Base-by-base conservation (phyloP, 2,113 vertebrate genomes). In the Chitala chitala region DNA sequence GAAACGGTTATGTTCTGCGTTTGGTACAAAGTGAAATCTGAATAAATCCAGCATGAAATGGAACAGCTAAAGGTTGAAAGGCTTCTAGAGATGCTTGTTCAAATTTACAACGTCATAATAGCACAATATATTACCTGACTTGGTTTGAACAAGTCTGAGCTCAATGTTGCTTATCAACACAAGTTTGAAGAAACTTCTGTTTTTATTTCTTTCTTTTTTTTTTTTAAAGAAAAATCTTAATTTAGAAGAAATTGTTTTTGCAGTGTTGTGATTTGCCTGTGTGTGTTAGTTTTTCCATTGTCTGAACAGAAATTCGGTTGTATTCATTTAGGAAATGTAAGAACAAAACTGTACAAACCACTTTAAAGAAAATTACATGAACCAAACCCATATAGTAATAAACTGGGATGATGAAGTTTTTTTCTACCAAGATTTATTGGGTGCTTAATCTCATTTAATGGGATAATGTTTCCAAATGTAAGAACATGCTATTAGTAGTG, bases 331-430 rank as follows among this genome's bases (percentile, higher is more conserved):
- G 44, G n/a, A 63, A 48, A 59, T 48, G 58, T 61, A 69, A 69
- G 65, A 26, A 29, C 44, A 68, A 56, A 44, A 9, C n/a, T 61
- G 15, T 31, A 50, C 22, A 5, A 72, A 59, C 24, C 13, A 7
- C 26, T 68, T 73, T 58, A 3, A 31, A 72, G 33, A 29, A 73
- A 51, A 44, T 73, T 15, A 63, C 64, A 44, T 73, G 42, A 59
- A 72, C 54, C 22, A 72, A 22, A 72, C 10, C 22, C 26, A 59
- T 22, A 59, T 59, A 59, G 53, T 72, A 72, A 72, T 72, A 72
- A 72, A 72, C 20, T 42, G 46, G 40, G 29, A 73, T 53, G 20
- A 50, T 33, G 12, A 5, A 59, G 15, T 58, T 24, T 63, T 69
- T 69, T 69, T 69, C 66, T 17, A 69, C 24, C 29, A 69, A 7